Percentiles rank a stretch among this genome's conserved stretches.
These are phyloP conservation scores for Premnoplex brunnescens DNA, from an alignment of 2,797 vertebrate species.

Conservation along the genomic window DNA sequence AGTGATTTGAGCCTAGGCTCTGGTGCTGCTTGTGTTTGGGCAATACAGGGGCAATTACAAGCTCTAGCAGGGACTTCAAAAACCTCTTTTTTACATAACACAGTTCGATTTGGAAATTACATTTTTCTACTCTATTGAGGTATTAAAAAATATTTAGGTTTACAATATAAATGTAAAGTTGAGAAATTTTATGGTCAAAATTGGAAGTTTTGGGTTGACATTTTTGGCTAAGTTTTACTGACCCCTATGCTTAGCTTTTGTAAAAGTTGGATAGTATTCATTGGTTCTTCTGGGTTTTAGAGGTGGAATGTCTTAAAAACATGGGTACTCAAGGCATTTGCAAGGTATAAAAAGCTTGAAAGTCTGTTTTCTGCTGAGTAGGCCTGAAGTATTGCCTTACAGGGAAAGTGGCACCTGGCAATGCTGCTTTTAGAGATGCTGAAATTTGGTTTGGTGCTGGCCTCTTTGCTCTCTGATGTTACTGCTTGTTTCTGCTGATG, in stretches of 20 bases:
- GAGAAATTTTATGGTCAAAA: not conserved
- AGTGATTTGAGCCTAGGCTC: not conserved
- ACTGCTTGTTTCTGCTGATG: not conserved
- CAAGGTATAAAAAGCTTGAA: not conserved
- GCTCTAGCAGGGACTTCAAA: not conserved
- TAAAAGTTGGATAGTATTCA: not conserved
- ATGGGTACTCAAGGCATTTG: not conserved
- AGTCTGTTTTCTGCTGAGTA: not conserved
- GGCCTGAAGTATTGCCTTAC: not conserved
- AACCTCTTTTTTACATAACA: not conserved
- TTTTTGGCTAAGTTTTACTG: not conserved
- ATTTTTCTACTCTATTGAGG: not conserved
- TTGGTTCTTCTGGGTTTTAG: not conserved
- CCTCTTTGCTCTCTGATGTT: not conserved
- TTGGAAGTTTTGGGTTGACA: not conserved
- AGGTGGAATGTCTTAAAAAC: not conserved
- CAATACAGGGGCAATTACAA: not conserved
- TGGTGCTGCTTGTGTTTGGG: not conserved
- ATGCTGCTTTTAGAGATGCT: not conserved
- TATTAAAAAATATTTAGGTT: not conserved
- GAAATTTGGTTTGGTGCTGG: not conserved
- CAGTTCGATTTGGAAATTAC: not conserved
- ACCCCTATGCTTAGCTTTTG: not conserved
- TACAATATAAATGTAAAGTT: not conserved
- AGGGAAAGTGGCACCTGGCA: not conserved